Conservation (phyloP, 2,113 vertebrate genomes). For the Nesogale talazaci region DNA sequence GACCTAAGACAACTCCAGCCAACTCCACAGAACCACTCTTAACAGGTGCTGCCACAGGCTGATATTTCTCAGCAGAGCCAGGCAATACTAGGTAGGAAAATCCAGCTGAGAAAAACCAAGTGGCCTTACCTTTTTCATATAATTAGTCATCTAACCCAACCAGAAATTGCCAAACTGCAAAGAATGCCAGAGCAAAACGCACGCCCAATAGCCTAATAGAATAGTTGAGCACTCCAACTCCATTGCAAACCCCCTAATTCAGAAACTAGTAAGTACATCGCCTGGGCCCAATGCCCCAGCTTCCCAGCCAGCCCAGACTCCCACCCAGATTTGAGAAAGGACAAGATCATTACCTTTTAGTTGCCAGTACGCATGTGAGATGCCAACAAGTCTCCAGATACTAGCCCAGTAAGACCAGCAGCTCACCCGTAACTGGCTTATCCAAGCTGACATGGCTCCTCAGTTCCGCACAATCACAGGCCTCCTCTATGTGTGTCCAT, state of each 20-base stretch:
- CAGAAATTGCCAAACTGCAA: constrained; percentile 82
- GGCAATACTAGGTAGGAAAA: constrained; percentile 71
- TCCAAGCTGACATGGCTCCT: constrained; percentile 86
- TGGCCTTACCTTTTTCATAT: constrained; percentile 73
- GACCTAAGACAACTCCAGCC: constrained; percentile 73
- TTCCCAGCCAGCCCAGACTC: constrained; percentile 81
- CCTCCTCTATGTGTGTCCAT: constrained; percentile 84
- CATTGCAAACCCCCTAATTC: constrained; percentile 78
- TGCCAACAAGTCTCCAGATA: constrained; percentile 87
- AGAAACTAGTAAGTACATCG: constrained; percentile 63
- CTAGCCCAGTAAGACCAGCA: constrained; percentile 90
- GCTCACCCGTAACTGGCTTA: constrained; percentile 90
- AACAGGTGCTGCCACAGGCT: constrained; percentile 83
- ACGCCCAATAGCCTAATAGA: constrained; percentile 83
- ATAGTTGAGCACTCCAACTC: constrained; percentile 73
- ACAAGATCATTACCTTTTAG: constrained; percentile 85
- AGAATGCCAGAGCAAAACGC: constrained; percentile 85
- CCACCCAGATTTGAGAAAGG: constrained; percentile 83
- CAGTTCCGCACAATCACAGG: constrained; percentile 86
- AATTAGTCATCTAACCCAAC: constrained; percentile 74
- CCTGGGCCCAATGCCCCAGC: constrained; percentile 76
- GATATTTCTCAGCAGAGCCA: constrained; percentile 85
- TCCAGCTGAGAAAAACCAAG: constrained; percentile 64
- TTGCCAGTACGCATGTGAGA: constrained; percentile 80
- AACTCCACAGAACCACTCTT: constrained; percentile 68